Evolutionary conservation across 2,888 invertebrate species (phyloP), one percentile per base, ranked within the genome.

Genomic region (Silvanus unidentatus): DNA sequence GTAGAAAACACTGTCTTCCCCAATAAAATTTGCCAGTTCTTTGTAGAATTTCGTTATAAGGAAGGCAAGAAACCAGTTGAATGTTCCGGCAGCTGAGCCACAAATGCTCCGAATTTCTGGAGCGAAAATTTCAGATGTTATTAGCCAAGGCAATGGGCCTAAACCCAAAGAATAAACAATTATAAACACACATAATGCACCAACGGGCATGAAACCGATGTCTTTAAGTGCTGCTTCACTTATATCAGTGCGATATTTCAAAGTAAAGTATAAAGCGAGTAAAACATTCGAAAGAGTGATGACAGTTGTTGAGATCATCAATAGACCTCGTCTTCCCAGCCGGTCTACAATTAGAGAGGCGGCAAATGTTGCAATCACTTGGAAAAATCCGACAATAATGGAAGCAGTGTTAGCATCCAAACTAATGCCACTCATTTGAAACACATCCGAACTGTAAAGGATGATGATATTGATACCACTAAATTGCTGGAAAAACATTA

Each of bases 401-500:
- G 89, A 81, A 0, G 87, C 80, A 4, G 78, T 64, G 27, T 78
- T 75, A 0, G 82, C 66, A 10, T 77, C 69, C 15, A 88, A 73
- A 0, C 70, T 51, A 1, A 78, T 77, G 2, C 80, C 80, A 9
- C 88, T 82, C 28, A 75, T 77, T 40, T 70, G 60, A 68, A 94
- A 93, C 48, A 95, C 94, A 1, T 75, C 68, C 0, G 79, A 78
- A 0, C 85, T 79, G 61, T 88, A 90, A 69, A 91, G 88, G 52
- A 91, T 85, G 4, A 91, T 84, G 0, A 88, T 87, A 60, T 91
- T 91, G 40, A 89, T 82, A 30, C 90, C 90, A 48, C 86, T 82
- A 44, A 92, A 74, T 67, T 94, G 94, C 65, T 95, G 95, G 73
- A 93, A 88, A 59, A 91, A 73, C 92, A 94, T 93, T 5, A 94